A percentile compares a stretch with the other conserved stretches of the same genome.
Conservation (phyloP, 2,888 invertebrate genomes). For the Acrobasis consociella region DNA sequence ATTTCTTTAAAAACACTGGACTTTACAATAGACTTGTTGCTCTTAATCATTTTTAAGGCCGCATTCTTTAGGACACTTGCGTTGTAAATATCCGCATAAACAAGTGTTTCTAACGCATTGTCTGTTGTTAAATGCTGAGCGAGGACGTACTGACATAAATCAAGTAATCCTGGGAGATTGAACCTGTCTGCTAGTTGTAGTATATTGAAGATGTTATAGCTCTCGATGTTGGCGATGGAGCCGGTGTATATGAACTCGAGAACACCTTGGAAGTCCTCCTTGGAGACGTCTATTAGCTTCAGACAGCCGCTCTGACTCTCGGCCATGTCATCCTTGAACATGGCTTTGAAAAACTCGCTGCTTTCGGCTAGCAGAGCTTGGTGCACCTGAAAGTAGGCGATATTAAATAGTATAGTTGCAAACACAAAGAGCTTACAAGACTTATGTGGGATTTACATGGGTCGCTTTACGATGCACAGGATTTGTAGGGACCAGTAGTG, state of each 20-base stretch:
- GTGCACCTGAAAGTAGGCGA: slow-evolving; percentile 46
- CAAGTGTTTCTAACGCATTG: slow-evolving; percentile 63
- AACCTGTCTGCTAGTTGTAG: slow-evolving; percentile 68
- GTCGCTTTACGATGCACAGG: no score
- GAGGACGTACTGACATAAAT: slow-evolving; percentile 57
- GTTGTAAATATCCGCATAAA: slow-evolving; percentile 65
- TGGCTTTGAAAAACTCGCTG: slow-evolving; percentile 75
- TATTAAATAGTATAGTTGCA: background rate
- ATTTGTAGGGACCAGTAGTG: no score
- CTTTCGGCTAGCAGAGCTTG: slow-evolving; percentile 58
- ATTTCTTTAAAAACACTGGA: slow-evolving; percentile 58
- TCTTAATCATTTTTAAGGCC: slow-evolving; percentile 65
- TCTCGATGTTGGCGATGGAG: slow-evolving; percentile 56
- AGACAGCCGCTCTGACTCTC: slow-evolving; percentile 67
- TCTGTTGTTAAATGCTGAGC: slow-evolving; percentile 53
- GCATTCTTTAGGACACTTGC: slow-evolving; percentile 55
- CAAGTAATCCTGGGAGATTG: slow-evolving; percentile 59
- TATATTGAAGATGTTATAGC: slow-evolving; percentile 55
- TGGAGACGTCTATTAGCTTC: slow-evolving; percentile 59
- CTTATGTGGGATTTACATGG: no score
- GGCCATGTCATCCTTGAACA: slow-evolving; percentile 71
- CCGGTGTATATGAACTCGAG: slow-evolving; percentile 71
- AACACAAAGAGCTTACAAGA: background rate
- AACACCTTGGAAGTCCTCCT: slow-evolving; percentile 60
- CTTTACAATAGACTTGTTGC: slow-evolving; percentile 50